These are phyloP conservation scores for Ricordea florida DNA, from an alignment of 92 coral and sea anemone genomes.

Conservation along the genomic window DNA sequence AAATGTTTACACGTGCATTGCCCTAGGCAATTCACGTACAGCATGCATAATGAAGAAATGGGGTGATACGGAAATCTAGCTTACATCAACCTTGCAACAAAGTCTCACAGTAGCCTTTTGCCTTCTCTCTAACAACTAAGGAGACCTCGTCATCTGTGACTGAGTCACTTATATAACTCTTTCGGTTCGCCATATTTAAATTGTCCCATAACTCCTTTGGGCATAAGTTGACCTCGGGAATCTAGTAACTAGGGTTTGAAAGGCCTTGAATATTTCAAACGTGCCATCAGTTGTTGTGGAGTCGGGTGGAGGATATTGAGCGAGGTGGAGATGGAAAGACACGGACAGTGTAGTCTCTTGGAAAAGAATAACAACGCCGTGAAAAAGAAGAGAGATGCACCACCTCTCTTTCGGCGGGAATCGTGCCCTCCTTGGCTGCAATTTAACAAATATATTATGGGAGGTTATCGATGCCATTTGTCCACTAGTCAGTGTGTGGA, in stretches of 20 bases:
- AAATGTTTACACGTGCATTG: too few relatives aligned
- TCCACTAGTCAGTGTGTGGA: slow-evolving; percentile 68
- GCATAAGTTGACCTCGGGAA: background rate
- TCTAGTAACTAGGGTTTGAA: background rate
- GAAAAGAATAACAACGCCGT: background rate
- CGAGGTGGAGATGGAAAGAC: slow-evolving; percentile 25
- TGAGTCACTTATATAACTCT: background rate
- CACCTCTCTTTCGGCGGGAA: slow-evolving; percentile 34
- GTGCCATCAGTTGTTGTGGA: background rate
- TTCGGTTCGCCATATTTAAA: slow-evolving; percentile 48
- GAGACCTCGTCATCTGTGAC: slow-evolving; percentile 84
- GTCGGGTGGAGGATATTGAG: background rate
- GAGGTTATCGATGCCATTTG: slow-evolving; percentile 81
- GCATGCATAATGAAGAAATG: too few relatives aligned
- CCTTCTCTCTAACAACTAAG: slow-evolving; percentile 78
- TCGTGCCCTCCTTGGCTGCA: slow-evolving; percentile 81
- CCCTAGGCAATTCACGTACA: too few relatives aligned
- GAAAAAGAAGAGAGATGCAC: background rate
- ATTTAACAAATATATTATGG: slow-evolving; percentile 75
- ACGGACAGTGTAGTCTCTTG: background rate
- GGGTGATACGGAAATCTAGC: too few relatives aligned
- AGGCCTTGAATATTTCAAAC: background rate
- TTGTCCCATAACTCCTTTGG: slow-evolving; percentile 21
- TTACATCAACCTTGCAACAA: slow-evolving; percentile 73
- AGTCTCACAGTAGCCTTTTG: slow-evolving; percentile 76